Base-by-base conservation (phyloP, 2,797 vertebrate genomes). In the Anisognathus igniventris region DNA sequence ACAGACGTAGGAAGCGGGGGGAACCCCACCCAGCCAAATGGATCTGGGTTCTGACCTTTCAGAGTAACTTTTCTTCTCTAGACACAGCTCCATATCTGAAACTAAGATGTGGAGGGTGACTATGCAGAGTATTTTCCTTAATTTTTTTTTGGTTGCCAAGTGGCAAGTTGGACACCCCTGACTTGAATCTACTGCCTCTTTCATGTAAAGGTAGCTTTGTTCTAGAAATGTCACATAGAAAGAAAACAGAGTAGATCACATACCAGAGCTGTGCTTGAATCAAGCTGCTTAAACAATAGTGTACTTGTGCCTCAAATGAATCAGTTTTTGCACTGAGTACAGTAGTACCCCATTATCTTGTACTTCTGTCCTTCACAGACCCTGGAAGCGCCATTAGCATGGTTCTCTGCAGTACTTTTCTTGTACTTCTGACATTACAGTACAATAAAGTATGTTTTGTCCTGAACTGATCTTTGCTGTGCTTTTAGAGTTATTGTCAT, bases 401-500 rank as follows among this genome's bases (percentile, higher is more conserved):
- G 97, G 96, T 97, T 96, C 93, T 94, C 95, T 97, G 76, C 84
- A 92, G 97, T 97, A 97, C 97, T 97, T 61, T 96, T 94, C 93
- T 95, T 97, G 97, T 98, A 97, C 97, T 96, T 96, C 95, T 96
- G 96, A 96, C 97, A 96, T 98, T 97, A 97, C 91, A 96, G 80
- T 95, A 97, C 94, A 98, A 98, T 98, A 98, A 98, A 98, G 88
- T 97, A 93, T 98, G 96, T 98, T 97, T 98, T 98, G 97, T 97
- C 96, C 97, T 96, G 96, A 95, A 91, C 57, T 94, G 94, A 64
- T 96, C 58, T 81, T 79, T 95, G 79, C 77, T 51, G 20, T 83
- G 65, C 37, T 92, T 94, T 45, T 42, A 23, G 73, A 81, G 44
- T 93, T 30, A 31, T 37, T 91, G 73, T 53, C 17, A 6, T 7